A percentile compares a stretch with the other conserved stretches of the same genome.
These are phyloP conservation scores for Calypte anna DNA, from an alignment of 2,113 vertebrate genomes.

Conservation along the genomic window DNA sequence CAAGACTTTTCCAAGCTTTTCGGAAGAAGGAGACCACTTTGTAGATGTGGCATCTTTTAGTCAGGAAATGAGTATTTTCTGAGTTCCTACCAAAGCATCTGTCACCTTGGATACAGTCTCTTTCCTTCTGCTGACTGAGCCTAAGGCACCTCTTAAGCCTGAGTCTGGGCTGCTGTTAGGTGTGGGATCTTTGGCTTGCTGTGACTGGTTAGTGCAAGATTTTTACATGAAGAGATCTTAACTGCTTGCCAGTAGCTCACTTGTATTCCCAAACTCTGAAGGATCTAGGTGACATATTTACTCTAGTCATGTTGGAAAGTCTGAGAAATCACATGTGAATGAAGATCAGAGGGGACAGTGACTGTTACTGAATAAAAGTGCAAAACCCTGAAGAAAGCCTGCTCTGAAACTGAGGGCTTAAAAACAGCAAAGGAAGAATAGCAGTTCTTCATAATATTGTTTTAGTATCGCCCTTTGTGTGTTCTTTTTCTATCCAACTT, in stretches of 20 bases:
- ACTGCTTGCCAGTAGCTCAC: neutral
- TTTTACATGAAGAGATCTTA: neutral
- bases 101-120: neutral
- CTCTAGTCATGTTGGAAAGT: neutral
- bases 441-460: neutral
- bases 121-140: neutral
- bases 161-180: neutral
- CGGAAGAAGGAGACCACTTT: neutral
- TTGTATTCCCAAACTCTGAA: neutral
- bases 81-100: neutral
- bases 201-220: neutral
- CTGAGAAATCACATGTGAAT: neutral
- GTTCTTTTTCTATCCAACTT: neutral
- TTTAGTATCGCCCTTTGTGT: neutral
- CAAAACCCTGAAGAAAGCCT: neutral
- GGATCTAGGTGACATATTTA: neutral
- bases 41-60: neutral
- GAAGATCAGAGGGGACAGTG: neutral
- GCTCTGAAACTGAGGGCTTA: neutral
- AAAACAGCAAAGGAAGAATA: neutral
- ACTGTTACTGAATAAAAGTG: neutral
- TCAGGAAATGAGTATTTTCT: neutral
- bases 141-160: neutral
- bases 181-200: neutral
- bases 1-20: neutral